Conservation (phyloP, 2,888 invertebrate species). For the Microplitis deprimator region DNA sequence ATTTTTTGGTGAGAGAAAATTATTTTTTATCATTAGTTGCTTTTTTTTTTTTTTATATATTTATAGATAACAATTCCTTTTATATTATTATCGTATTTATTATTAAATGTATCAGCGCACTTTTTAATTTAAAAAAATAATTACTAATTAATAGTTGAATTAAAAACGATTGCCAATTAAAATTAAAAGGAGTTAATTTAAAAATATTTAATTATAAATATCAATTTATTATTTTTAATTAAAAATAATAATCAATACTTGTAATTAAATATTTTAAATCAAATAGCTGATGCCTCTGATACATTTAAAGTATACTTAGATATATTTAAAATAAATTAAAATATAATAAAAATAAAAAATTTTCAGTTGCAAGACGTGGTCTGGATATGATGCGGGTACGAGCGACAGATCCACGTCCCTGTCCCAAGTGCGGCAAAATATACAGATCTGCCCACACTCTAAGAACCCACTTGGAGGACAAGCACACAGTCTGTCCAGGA, state of each 20-base stretch:
- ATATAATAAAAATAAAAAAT: constrained; percentile 3
- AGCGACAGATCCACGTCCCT: constrained; percentile 92
- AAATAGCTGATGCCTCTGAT: neutral
- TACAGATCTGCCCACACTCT: constrained; percentile 93
- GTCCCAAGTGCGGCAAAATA: constrained; percentile 94
- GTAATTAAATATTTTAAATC: neutral
- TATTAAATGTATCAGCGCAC: neutral
- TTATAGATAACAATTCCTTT: neutral
- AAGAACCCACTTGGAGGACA: constrained; percentile 92
- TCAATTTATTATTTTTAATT: constrained; percentile 1
- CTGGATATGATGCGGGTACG: constrained; percentile 89
- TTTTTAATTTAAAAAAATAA: neutral
- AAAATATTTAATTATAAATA: neutral
- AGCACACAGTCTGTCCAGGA: constrained; percentile 93
- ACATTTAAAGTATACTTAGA: neutral
- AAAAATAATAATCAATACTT: neutral
- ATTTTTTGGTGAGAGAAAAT: constrained; percentile 32
- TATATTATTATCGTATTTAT: neutral
- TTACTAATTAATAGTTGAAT: neutral
- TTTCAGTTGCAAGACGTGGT: constrained; percentile 81
- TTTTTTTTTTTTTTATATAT: constrained; percentile 13
- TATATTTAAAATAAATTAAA: neutral
- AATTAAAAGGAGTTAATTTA: neutral
- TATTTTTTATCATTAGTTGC: constrained; percentile 1
- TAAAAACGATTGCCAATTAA: neutral